Base-by-base conservation (phyloP, 2,888 invertebrate species). In the Bugula neritina region DNA sequence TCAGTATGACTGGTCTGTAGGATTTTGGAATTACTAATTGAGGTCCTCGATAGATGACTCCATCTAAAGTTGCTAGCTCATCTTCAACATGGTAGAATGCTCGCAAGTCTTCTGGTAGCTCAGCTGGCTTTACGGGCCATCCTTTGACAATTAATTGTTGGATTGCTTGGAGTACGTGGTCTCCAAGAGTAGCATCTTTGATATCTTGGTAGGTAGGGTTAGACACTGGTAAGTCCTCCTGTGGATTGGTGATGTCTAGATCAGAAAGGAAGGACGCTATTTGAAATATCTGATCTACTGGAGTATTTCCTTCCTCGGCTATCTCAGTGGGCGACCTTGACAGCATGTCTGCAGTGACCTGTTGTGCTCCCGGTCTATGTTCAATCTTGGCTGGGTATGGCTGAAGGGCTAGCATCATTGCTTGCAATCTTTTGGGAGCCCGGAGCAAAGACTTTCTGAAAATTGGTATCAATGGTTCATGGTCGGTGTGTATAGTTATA, bases 271-370 rank as follows among this genome's bases (percentile, higher is more conserved):
- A 63, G n/a, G 63, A 63, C 63, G 10, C 31, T 21, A 63, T 13
- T 31, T 63, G 63, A 31, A 63, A 63, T 25, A 63, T 63, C 34
- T 63, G 63, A 31, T 63, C 63, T n/a, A n/a, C n/a, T 17, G 27
- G 31, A 2, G 63, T 13, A 13, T 13, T 17, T 2, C 31, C 34
- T 10, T 25, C 31, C 31, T 13, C 10, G n/a, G 63, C 29, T 25
- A 3, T 5, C 5, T n/a, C 63, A 25, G 31, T 31, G 21, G 63
- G 63, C 13, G 63, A 2, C 31, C 63, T 29, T 13, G 63, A 63
- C 27, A 57, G 57, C 57, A 57, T 25, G 57, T 57, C 23, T 27
- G 57, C 57, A 13, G 57, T n/a, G 23, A 57, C 27, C 23, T 57
- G 5, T 57, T 43, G 5, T 43, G 43, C 5, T 5, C 43, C 43